Evolutionary conservation across 2,888 invertebrate genomes (phyloP).

Genomic region (Scaptomyza parva): DNA sequence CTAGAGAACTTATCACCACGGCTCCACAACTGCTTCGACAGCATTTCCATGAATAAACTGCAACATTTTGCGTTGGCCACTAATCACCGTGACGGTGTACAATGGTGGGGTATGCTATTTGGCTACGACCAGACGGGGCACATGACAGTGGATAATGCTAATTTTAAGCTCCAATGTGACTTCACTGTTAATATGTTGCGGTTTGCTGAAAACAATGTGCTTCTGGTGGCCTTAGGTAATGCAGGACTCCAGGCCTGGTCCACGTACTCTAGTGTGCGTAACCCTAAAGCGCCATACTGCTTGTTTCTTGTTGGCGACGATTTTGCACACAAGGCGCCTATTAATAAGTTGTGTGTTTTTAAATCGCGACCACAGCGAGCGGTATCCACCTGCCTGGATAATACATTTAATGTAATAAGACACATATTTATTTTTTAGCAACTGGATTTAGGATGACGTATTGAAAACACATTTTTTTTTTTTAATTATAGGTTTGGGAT

Average conservation of each 20-base stretch:
- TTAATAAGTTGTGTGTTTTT: slow-evolving; percentile 78
- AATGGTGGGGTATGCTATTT: slow-evolving; percentile 83
- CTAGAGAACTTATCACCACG: slow-evolving; percentile 76
- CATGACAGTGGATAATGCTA: slow-evolving; percentile 60
- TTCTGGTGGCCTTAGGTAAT: slow-evolving; percentile 78
- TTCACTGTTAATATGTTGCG: slow-evolving; percentile 78
- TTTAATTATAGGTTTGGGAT: slow-evolving; percentile 81
- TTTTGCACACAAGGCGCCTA: slow-evolving; percentile 78
- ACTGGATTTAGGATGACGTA: no score
- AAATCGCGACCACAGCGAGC: slow-evolving; percentile 66
- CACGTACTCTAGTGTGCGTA: slow-evolving; percentile 79
- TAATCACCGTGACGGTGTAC: slow-evolving; percentile 79
- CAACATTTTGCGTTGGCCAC: slow-evolving; percentile 75
- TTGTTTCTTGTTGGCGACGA: slow-evolving; percentile 81
- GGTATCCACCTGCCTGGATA: slow-evolving; percentile 78
- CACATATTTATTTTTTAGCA: background rate
- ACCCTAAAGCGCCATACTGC: slow-evolving; percentile 72
- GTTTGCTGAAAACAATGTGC: slow-evolving; percentile 77
- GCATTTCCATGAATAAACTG: slow-evolving; percentile 71
- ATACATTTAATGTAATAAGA: slow-evolving; percentile 77
- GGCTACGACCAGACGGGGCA: slow-evolving; percentile 75
- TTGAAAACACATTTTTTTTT: background rate
- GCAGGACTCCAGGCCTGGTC: slow-evolving; percentile 83
- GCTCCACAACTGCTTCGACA: slow-evolving; percentile 82
- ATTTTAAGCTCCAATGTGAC: slow-evolving; percentile 76